Conservation (phyloP, 1,140 invertebrate species). For the Diabrotica undecimpunctata region DNA sequence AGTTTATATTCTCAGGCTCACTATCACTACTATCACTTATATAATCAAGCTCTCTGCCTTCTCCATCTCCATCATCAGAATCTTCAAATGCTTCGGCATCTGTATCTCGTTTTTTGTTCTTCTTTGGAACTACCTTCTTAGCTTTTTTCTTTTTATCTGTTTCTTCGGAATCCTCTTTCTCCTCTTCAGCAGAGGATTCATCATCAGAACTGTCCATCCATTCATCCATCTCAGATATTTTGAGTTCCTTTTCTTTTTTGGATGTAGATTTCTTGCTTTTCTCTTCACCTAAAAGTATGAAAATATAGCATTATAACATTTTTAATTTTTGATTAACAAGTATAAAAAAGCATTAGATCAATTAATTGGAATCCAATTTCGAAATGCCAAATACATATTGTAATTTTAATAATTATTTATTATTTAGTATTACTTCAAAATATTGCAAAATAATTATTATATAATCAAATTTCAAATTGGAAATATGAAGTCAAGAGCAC, state of each 20-base stretch:
- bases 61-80: conserved; percentile 94
- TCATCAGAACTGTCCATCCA: conserved; percentile 81
- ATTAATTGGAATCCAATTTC: too few relatives aligned
- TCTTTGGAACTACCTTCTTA: conserved; percentile 37
- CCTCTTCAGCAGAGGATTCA: conserved; percentile 61
- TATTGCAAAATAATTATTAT: too few relatives aligned
- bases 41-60: conserved; percentile 86
- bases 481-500: too few relatives aligned
- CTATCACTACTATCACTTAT: conserved; percentile 82
- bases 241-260: conserved; percentile 56
- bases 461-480: too few relatives aligned
- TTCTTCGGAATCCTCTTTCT: conserved; percentile 61
- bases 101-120: conserved; percentile 73
- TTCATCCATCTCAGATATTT: conserved; percentile 92
- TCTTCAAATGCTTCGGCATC: conserved; percentile 90
- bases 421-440: too few relatives aligned
- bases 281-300: conserved; percentile 53
- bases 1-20: conserved; percentile 63
- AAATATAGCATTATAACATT: background rate
- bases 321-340: background rate
- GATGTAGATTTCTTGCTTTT: conserved; percentile 47
- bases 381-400: too few relatives aligned
- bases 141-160: conserved; percentile 61
- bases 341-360: too few relatives aligned
- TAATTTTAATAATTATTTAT: too few relatives aligned